Evolutionary conservation across 1,140 invertebrate species (phyloP), one percentile per base, ranked within the genome.

Genomic region (Leptopilina boulardi): DNA sequence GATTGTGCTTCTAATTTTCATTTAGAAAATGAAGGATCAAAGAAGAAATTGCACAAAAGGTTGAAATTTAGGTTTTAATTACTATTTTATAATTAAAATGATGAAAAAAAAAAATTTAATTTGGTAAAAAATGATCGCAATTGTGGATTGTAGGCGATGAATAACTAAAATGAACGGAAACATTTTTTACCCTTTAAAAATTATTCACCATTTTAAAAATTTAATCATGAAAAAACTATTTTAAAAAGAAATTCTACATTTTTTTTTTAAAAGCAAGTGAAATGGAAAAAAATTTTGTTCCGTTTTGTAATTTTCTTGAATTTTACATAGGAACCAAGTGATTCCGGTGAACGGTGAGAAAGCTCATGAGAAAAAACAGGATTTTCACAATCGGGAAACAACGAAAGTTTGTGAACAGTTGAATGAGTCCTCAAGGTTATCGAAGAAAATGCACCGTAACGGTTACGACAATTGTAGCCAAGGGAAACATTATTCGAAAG

Each of bases 401-500:
- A 71, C 42, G 13, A 2, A 19, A 38, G 38, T 66, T 56, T 42
- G 30, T 41, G 23, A 42, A 10, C 18, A 18, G n/a, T 34, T 9
- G 66, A 26, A 15, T 18, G 73, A 56, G 41, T 19, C 41, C 8
- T 66, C 13, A 56, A 80, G 30, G n/a, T 80, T 5, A 77, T 47
- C 13, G 23, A 42, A 44, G 13, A 74, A 10, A 26, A 41, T 9
- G 21, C 26, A 51, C 11, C 34, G 59, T 23, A 77, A 79, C 41
- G 18, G 10, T 75, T 70, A 70, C 34, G 3, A 11, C n/a, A n/a
- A n/a, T 41, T 8, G 18, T 8, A 6, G 30, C 26, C 23, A 77
- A 42, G 71, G n/a, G 19, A 23, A 38, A 18, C 9, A n/a, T 44
- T 42, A 47, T 30, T n/a, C 23, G 38, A 66, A 30, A 66, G 23